These are phyloP conservation scores for Coendou prehensilis DNA, from an alignment of 2,797 vertebrate genomes.

Conservation along the genomic window DNA sequence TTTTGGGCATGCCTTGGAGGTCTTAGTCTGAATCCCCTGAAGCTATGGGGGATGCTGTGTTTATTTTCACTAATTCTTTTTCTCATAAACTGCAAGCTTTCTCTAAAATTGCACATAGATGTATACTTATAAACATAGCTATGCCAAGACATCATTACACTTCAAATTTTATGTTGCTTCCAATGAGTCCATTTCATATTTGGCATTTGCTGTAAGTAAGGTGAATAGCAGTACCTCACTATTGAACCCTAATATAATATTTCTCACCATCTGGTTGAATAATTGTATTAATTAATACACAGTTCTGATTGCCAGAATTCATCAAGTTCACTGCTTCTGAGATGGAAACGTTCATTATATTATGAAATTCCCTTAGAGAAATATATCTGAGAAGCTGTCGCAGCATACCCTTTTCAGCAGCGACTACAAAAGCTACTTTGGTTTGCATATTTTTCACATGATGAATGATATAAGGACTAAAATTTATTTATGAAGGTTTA, in stretches of 20 bases:
- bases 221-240: neutral
- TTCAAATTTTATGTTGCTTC: neutral
- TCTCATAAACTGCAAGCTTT: neutral
- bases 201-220: conserved; percentile 23
- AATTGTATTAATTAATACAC: conserved; percentile 53
- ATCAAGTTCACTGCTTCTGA: neutral
- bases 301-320: conserved; percentile 1
- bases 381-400: neutral
- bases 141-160: no score
- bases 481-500: conserved; percentile 10
- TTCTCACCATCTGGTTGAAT: conserved; percentile 16
- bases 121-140: neutral
- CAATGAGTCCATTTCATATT: neutral
- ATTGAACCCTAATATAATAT: neutral
- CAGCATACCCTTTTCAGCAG: neutral
- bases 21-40: no score
- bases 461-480: neutral
- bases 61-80: neutral
- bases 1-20: neutral
- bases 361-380: conserved; percentile 14
- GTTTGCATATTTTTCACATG: neutral
- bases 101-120: neutral
- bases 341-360: neutral
- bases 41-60: rapidly evolving
- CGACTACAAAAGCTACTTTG: neutral